These are phyloP conservation scores for Megaceryle maxima DNA, from an alignment of 2,113 vertebrate species.

Conservation along the genomic window DNA sequence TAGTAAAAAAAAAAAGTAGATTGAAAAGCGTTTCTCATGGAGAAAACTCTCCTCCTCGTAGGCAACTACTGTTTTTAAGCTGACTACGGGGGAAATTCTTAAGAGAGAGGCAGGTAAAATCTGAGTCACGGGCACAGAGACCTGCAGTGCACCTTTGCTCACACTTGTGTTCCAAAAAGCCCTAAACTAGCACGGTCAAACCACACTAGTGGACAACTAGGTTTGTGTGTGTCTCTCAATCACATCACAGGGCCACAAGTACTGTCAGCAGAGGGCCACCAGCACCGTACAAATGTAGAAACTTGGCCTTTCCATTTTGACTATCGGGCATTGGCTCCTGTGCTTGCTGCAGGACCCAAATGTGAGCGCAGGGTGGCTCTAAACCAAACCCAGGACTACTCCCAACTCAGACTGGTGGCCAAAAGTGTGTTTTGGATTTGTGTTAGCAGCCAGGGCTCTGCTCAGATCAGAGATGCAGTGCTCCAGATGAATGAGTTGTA, in stretches of 20 bases:
- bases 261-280: neutral
- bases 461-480: neutral
- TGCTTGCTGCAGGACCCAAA: neutral
- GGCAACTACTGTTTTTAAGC: neutral
- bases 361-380: neutral
- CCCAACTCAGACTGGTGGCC: neutral
- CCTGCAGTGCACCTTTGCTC: accelerated
- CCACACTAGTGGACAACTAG: neutral
- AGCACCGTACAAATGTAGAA: accelerated
- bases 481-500: neutral
- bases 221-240: neutral
- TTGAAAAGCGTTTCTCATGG: neutral
- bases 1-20: neutral
- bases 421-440: neutral
- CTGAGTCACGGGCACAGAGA: neutral
- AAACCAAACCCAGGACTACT: neutral
- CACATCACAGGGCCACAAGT: accelerated
- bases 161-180: neutral
- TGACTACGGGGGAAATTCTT: neutral
- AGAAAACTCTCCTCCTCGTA: neutral
- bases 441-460: neutral
- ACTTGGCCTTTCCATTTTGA: neutral
- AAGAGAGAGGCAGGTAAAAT: neutral
- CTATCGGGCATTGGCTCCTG: neutral
- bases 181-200: neutral